These are phyloP conservation scores for Diloba caeruleocephala DNA, from an alignment of 2,888 invertebrate genomes.

Conservation along the genomic window DNA sequence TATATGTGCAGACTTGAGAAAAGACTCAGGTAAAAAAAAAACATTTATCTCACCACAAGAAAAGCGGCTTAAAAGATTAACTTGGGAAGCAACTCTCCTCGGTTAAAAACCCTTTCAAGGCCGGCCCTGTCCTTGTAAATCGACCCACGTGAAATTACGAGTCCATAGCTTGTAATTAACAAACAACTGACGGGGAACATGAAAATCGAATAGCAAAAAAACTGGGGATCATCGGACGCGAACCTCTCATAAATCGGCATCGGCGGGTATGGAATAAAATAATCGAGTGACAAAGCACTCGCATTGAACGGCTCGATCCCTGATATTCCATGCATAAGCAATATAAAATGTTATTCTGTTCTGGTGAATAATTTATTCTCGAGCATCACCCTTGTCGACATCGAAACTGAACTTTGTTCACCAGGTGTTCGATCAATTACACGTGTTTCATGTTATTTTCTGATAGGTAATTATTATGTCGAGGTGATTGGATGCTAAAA, in stretches of 20 bases:
- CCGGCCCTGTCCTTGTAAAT: slow-evolving; percentile 27
- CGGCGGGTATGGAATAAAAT: slow-evolving; percentile 64
- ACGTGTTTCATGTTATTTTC: slow-evolving; percentile 55
- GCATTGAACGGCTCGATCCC: slow-evolving; percentile 63
- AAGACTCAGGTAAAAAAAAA: slow-evolving; percentile 48
- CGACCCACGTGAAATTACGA: slow-evolving; percentile 23
- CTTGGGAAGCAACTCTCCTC: slow-evolving; percentile 37
- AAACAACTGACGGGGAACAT: slow-evolving; percentile 38
- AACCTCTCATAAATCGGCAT: slow-evolving; percentile 68
- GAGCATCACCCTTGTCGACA: slow-evolving; percentile 69
- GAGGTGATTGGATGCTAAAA: no score
- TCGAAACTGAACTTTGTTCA: slow-evolving; percentile 64
- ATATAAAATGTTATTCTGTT: slow-evolving; percentile 77
- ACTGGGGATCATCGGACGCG: slow-evolving; percentile 53
- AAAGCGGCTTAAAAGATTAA: slow-evolving; percentile 53
- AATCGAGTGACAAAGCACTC: slow-evolving; percentile 72
- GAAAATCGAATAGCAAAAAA: slow-evolving; percentile 61
- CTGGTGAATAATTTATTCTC: slow-evolving; percentile 82
- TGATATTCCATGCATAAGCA: slow-evolving; percentile 80
- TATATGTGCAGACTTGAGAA: slow-evolving; percentile 47
- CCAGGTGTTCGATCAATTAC: slow-evolving; percentile 75
- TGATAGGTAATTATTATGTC: slow-evolving; percentile 47
- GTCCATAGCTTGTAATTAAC: slow-evolving; percentile 42
- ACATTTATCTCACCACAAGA: slow-evolving; percentile 52
- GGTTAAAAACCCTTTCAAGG: slow-evolving; percentile 34